Evolutionary conservation across 2,113 vertebrate genomes (phyloP).

Genomic region (Brachyistius frenatus): DNA sequence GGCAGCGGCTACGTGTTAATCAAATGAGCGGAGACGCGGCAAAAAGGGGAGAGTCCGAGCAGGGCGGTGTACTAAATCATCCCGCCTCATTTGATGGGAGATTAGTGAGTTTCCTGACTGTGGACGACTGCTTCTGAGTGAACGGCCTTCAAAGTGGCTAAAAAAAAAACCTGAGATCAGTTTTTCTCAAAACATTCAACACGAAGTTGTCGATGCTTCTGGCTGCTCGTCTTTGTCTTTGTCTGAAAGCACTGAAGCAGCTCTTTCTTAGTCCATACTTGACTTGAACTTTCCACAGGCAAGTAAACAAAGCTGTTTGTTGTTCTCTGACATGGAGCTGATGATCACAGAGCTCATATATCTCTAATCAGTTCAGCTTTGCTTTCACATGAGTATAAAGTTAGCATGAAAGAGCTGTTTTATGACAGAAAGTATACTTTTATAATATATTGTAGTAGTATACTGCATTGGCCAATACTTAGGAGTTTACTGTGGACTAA

Average conservation of each 20-base stretch:
- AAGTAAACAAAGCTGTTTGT: constrained; percentile 11
- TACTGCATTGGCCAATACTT: too few species aligned
- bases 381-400: too few species aligned
- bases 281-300: constrained; percentile 30
- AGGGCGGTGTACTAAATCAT: constrained; percentile 19
- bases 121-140: not conserved
- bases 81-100: constrained; percentile 31
- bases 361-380: not conserved
- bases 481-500: too few species aligned
- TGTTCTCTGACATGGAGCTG: not conserved
- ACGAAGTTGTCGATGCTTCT: constrained; percentile 20
- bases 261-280: constrained; percentile 38
- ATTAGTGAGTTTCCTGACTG: constrained; percentile 24
- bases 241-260: constrained; percentile 28
- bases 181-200: constrained; percentile 24
- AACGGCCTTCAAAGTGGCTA: constrained; percentile 23
- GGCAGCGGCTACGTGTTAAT: constrained; percentile 58
- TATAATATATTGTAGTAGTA: too few species aligned
- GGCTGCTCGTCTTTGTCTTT: constrained; percentile 1
- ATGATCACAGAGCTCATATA: constrained; percentile 18
- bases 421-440: too few species aligned
- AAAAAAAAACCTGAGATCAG: constrained; percentile 26
- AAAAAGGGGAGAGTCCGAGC: not conserved
- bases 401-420: too few species aligned
- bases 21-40: constrained; percentile 21